A percentile compares a stretch with the other conserved stretches of the same genome.
Evolutionary conservation across 1,140 invertebrate species (phyloP).

Genomic region (Achroia grisella): DNA sequence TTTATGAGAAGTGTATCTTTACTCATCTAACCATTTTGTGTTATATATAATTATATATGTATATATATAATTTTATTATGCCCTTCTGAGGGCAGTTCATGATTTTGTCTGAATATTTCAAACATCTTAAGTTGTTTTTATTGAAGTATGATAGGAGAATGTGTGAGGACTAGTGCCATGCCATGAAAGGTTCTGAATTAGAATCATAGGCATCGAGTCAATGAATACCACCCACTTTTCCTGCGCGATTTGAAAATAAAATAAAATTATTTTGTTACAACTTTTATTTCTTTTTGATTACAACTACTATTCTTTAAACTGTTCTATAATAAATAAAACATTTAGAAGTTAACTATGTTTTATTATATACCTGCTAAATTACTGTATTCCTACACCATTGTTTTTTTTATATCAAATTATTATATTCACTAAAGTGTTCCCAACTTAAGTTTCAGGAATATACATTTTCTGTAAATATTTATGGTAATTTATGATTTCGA

Average conservation of each 20-base stretch:
- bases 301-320: conserved; percentile 60
- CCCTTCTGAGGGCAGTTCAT: conserved; percentile 8
- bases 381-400: too few species aligned
- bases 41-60: conserved; percentile 27
- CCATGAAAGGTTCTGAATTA: conserved; percentile 72
- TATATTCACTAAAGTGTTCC: too few species aligned
- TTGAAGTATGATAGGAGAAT: conserved; percentile 68
- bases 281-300: conserved; percentile 51
- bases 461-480: too few species aligned
- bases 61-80: too few species aligned
- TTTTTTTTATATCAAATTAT: too few species aligned
- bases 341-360: conserved; percentile 37
- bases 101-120: conserved; percentile 25
- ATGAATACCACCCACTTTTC: conserved; percentile 71
- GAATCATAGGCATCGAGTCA: conserved; percentile 70
- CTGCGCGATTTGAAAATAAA: conserved; percentile 55
- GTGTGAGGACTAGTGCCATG: conserved; percentile 71
- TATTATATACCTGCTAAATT: too few species aligned
- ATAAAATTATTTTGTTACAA: conserved; percentile 59
- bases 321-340: conserved; percentile 62
- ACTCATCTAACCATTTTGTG: conserved; percentile 9
- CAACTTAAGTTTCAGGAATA: too few species aligned
- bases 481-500: too few species aligned
- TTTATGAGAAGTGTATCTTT: conserved; percentile 37
- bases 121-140: conserved; percentile 38